A percentile compares a stretch with the other conserved stretches of the same genome.
Conservation (phyloP, 2,797 vertebrate species). For the Bradypodion ventrale region DNA sequence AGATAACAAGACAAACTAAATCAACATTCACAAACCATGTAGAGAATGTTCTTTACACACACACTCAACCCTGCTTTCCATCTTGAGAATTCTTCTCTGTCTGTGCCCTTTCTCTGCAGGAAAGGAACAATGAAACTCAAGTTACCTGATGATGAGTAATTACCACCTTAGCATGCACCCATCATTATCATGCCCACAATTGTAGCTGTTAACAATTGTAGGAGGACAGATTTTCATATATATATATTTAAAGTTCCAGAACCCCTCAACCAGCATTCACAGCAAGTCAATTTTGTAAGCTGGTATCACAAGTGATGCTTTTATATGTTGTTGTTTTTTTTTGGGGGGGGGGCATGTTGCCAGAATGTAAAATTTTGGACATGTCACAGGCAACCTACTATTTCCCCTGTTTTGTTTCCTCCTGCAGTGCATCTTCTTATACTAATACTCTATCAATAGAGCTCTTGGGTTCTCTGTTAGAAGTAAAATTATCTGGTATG, state of each 20-base stretch:
- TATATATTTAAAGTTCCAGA: too few relatives aligned
- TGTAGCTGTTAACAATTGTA: background rate
- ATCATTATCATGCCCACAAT: background rate
- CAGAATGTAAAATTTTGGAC: background rate
- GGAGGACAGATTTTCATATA: background rate
- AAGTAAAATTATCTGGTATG: background rate
- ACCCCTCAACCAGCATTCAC: too few relatives aligned
- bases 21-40: too few relatives aligned
- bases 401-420: background rate
- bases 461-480: background rate
- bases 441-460: background rate
- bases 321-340: too few relatives aligned
- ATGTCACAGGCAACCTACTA: background rate
- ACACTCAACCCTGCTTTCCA: background rate
- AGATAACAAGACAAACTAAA: too few relatives aligned
- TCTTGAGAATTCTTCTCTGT: background rate
- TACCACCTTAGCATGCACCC: background rate
- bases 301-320: too few relatives aligned
- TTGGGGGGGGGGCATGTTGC: too few relatives aligned
- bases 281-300: too few relatives aligned
- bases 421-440: background rate
- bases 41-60: too few relatives aligned
- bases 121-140: background rate
- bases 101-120: too few relatives aligned
- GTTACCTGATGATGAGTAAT: background rate